phyloP scores from a whole-genome alignment of 2,113 vertebrate genomes.

The Siniperca knerii region DNA sequence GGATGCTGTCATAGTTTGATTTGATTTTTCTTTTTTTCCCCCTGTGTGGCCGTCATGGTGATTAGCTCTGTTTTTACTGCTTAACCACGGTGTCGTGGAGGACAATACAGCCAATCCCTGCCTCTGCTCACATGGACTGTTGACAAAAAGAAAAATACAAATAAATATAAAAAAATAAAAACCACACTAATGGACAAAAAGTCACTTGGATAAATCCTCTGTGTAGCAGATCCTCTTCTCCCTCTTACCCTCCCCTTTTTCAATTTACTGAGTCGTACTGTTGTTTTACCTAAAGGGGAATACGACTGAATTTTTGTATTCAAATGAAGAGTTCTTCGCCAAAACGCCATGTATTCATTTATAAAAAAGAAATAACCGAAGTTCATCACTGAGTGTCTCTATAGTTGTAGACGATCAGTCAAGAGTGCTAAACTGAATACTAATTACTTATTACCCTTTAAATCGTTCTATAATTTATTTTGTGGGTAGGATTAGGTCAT shows the following conservation, averaged over 20 bases:
- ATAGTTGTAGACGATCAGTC: background rate
- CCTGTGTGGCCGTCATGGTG: constrained; percentile 45
- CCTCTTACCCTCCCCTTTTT: background rate
- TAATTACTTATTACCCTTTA: constrained; percentile 24
- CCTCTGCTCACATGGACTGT: constrained; percentile 67
- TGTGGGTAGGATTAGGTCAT: constrained; percentile 26
- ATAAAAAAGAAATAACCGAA: background rate
- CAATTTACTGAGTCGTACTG: constrained; percentile 49
- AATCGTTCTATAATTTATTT: constrained; percentile 47
- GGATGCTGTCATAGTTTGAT: constrained; percentile 32
- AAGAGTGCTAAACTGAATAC: background rate
- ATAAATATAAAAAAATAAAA: constrained; percentile 1
- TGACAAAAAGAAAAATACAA: constrained; percentile 27
- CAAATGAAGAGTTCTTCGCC: constrained; percentile 32
- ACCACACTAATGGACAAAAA: constrained; percentile 55
- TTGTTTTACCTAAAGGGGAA: constrained; percentile 42
- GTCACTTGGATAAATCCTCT: constrained; percentile 40
- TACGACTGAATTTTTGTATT: constrained; percentile 45
- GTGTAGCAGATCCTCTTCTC: constrained; percentile 65
- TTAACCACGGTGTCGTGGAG: constrained; percentile 48
- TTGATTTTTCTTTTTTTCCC: background rate
- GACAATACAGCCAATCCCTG: constrained; percentile 70
- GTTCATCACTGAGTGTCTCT: background rate
- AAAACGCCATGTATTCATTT: constrained; percentile 22
- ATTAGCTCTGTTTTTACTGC: constrained; percentile 59